Conservation (phyloP, 2,888 invertebrate species). For the Chirona hameri region DNA sequence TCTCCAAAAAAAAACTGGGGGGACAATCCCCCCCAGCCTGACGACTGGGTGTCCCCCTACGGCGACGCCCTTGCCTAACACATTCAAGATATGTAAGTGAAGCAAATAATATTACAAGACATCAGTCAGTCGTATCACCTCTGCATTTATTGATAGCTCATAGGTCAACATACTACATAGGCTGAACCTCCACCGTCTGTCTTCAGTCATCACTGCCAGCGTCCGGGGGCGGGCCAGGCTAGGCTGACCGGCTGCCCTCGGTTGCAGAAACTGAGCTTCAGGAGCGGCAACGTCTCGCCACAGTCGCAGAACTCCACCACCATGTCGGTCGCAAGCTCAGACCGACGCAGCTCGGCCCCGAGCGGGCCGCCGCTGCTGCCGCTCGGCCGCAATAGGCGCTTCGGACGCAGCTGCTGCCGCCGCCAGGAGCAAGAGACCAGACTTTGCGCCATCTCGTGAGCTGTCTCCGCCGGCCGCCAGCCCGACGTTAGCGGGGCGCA, state of each 20-base stretch:
- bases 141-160: no score
- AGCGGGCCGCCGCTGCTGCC: not conserved
- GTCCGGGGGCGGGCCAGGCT: not conserved
- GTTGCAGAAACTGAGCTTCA: not conserved
- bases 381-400: not conserved
- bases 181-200: no score
- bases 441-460: slow-evolving; percentile 26
- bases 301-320: not conserved
- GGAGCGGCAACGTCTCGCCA: not conserved
- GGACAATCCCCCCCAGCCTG: no score
- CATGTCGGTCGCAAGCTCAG: not conserved
- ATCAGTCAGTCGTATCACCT: no score
- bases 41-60: no score
- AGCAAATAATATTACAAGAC: no score
- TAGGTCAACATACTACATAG: no score
- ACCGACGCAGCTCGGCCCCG: not conserved
- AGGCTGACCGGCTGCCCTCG: not conserved
- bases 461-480: not conserved
- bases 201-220: no score
- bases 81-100: no score
- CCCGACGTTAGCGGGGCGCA: no score
- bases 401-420: not conserved
- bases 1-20: no score
- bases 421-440: not conserved
- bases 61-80: no score